Evolutionary conservation across 2,888 invertebrate species (phyloP).

Genomic region (Cerastis leucographa): DNA sequence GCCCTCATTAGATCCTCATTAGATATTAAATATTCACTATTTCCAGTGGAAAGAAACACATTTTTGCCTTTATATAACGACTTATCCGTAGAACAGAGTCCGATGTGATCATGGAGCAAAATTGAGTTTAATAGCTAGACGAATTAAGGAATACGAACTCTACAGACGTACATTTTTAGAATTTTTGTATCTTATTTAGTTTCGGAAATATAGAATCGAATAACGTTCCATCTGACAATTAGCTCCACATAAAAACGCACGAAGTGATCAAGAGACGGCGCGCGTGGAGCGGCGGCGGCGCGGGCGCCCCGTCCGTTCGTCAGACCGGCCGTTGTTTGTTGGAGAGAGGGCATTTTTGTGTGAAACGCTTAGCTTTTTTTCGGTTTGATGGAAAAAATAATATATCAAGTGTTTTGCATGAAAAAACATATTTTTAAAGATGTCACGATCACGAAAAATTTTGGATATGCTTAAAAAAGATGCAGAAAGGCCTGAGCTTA

Average conservation of each 20-base stretch:
- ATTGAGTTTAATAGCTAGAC: conserved; percentile 16
- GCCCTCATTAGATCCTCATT: no score
- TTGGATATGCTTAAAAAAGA: conserved; percentile 4
- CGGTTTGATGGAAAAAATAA: not conserved
- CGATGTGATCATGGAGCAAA: conserved; percentile 51
- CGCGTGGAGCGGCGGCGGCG: not conserved
- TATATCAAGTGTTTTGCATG: conserved; percentile 4
- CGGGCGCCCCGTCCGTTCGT: not conserved
- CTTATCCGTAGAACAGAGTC: conserved; percentile 52
- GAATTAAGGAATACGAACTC: conserved; percentile 36
- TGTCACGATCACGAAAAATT: conserved; percentile 5
- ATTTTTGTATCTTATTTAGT: conserved; percentile 46
- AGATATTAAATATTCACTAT: not conserved
- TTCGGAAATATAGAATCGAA: conserved; percentile 48
- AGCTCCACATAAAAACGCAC: conserved; percentile 5
- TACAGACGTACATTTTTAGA: conserved; percentile 40
- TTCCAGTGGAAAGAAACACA: not conserved
- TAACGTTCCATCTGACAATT: conserved; percentile 37
- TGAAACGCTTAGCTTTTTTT: not conserved
- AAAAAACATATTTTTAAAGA: conserved; percentile 5
- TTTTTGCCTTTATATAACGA: no score
- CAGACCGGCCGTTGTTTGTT: conserved; percentile 4
- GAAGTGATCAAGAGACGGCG: not conserved
- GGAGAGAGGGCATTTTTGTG: not conserved
- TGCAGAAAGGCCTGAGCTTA: not conserved